Evolutionary conservation across 2,797 vertebrate species (phyloP).

Genomic region (Chelon auratus): DNA sequence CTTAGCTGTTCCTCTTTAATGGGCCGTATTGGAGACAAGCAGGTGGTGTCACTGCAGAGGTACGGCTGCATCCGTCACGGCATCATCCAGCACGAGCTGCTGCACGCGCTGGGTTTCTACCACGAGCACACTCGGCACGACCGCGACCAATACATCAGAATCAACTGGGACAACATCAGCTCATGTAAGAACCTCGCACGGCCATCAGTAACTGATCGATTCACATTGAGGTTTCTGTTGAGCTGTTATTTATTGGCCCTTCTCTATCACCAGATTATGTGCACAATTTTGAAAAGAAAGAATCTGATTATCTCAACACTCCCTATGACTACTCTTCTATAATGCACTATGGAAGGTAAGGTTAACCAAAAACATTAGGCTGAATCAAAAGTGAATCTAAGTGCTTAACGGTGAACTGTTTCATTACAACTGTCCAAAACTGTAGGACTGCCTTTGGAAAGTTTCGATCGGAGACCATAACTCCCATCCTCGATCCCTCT

Average conservation of each 20-base stretch:
- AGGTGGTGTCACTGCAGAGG: slow-evolving; percentile 80
- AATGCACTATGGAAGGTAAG: slow-evolving; percentile 85
- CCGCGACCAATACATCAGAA: slow-evolving; percentile 80
- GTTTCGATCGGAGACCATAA: slow-evolving; percentile 21
- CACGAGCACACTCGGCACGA: slow-evolving; percentile 86
- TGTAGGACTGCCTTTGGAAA: slow-evolving; percentile 65
- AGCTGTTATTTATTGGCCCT: fast-evolving
- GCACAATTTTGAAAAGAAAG: slow-evolving; percentile 75
- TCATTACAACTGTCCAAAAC: not conserved
- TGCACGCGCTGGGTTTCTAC: slow-evolving; percentile 85
- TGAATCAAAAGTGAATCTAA: not conserved
- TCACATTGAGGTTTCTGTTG: fast-evolving
- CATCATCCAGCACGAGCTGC: slow-evolving; percentile 83
- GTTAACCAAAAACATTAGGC: fast-evolving
- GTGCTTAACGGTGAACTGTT: not conserved
- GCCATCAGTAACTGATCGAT: fast-evolving
- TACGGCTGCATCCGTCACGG: slow-evolving; percentile 75
- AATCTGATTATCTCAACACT: slow-evolving; percentile 78
- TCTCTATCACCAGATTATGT: slow-evolving; percentile 18
- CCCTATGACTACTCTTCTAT: slow-evolving; percentile 85
- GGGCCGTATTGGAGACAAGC: slow-evolving; percentile 77
- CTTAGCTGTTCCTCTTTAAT: slow-evolving; percentile 82
- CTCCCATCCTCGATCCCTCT: slow-evolving; percentile 51
- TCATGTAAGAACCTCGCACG: slow-evolving; percentile 2
- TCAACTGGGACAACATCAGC: slow-evolving; percentile 77